These are phyloP conservation scores for Pelobates cultripes DNA, from an alignment of 2,797 vertebrate genomes.

Conservation along the genomic window DNA sequence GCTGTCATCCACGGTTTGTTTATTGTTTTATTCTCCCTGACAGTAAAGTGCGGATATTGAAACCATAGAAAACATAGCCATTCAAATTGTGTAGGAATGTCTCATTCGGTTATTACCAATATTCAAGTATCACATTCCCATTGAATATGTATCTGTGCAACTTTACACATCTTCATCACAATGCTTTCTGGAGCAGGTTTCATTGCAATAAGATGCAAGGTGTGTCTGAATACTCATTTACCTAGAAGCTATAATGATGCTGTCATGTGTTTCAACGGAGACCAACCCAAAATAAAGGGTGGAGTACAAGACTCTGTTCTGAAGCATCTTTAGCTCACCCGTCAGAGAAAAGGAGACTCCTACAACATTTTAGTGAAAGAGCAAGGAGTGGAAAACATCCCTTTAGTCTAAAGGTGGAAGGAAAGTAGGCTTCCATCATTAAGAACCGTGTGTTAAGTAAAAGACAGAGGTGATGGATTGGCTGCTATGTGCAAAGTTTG, in stretches of 20 bases:
- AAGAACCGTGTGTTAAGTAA: slow-evolving; percentile 58
- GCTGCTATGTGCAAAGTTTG: slow-evolving; percentile 68
- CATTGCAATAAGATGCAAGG: slow-evolving; percentile 80
- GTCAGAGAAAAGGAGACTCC: slow-evolving; percentile 66
- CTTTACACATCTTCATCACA: slow-evolving; percentile 6
- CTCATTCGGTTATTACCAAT: background rate
- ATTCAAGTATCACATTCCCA: background rate
- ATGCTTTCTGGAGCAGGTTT: slow-evolving; percentile 57
- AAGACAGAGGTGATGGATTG: slow-evolving; percentile 69
- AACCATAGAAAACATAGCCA: background rate
- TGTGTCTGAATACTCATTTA: slow-evolving; percentile 73
- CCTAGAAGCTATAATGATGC: slow-evolving; percentile 76
- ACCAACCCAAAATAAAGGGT: slow-evolving; percentile 75
- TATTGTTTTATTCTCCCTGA: background rate
- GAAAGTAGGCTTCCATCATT: slow-evolving; percentile 56
- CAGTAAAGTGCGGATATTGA: background rate
- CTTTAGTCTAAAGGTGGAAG: slow-evolving; percentile 59
- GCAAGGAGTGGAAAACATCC: slow-evolving; percentile 58
- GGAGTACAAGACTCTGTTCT: slow-evolving; percentile 74
- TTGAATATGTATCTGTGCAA: background rate
- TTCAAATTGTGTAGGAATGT: background rate
- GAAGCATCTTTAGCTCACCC: slow-evolving; percentile 72
- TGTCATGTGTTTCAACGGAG: slow-evolving; percentile 73
- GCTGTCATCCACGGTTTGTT: too few relatives aligned
- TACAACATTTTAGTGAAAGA: slow-evolving; percentile 66